These are phyloP conservation scores for Siderastrea radians DNA, from an alignment of 92 coral and sea anemone genomes.

Conservation along the genomic window DNA sequence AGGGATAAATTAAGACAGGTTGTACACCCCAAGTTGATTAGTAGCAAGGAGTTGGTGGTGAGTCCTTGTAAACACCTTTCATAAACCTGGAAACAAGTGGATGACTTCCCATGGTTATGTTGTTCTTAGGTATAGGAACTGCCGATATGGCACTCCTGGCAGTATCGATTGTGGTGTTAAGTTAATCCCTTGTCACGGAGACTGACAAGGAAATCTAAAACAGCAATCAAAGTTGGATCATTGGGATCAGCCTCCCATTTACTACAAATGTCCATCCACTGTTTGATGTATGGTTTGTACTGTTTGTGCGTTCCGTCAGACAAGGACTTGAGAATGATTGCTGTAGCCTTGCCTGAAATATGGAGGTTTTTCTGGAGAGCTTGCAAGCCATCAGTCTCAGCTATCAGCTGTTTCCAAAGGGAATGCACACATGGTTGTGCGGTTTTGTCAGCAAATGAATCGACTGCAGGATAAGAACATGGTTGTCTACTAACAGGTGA, in stretches of 20 bases:
- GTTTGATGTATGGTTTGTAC: conserved; percentile 37
- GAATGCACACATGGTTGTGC: conserved; percentile 38
- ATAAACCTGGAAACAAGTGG: conserved; percentile 49
- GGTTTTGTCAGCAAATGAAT: conserved; percentile 13
- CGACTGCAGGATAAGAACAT: conserved; percentile 21
- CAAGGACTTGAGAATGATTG: conserved; percentile 48
- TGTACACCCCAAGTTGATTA: conserved; percentile 62
- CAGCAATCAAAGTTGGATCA: conserved; percentile 39
- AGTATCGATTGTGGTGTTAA: conserved; percentile 49
- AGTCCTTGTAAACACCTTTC: conserved; percentile 25
- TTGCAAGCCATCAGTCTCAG: conserved; percentile 43
- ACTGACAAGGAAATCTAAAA: conserved; percentile 35
- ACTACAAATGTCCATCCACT: conserved; percentile 49
- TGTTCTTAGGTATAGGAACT: not conserved
- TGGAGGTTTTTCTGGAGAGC: conserved; percentile 37
- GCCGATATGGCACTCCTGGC: conserved; percentile 54
- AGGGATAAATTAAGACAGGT: conserved; percentile 30
- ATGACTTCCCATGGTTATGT: conserved; percentile 30
- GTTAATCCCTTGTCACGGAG: conserved; percentile 50
- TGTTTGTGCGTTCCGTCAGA: conserved; percentile 37
- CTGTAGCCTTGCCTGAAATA: conserved; percentile 45
- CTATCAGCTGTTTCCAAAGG: conserved; percentile 1
- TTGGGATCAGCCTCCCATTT: conserved; percentile 49
- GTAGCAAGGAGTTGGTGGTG: conserved; percentile 37
- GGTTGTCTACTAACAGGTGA: conserved; percentile 37